A percentile compares a stretch with the other conserved stretches of the same genome.
These are phyloP conservation scores for Xiphydria camelus DNA, from an alignment of 2,888 invertebrate species.

Conservation along the genomic window DNA sequence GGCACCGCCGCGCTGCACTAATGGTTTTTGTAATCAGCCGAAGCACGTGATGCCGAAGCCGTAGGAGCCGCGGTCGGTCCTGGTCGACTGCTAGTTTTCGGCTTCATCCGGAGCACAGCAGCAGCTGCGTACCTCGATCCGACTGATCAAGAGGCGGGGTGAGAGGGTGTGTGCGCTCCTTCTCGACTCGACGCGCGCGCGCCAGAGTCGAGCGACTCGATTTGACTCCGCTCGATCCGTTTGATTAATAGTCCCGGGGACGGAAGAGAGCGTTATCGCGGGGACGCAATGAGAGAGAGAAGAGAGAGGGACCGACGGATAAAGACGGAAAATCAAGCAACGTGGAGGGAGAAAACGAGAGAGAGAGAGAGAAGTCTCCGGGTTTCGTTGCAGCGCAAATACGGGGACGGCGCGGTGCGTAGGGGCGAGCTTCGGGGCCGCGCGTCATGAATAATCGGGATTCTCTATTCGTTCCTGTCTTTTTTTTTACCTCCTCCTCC, in stretches of 20 bases:
- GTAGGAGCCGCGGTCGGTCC: no score
- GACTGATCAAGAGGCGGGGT: no score
- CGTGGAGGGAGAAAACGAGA: slow-evolving; percentile 4
- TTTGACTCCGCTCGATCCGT: slow-evolving; percentile 27
- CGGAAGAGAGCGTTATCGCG: slow-evolving; percentile 38
- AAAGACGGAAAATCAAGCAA: no score
- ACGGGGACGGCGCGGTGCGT: slow-evolving; percentile 18
- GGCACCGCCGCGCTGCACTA: background rate
- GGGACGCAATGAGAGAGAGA: slow-evolving; percentile 18
- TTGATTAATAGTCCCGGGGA: slow-evolving; percentile 38
- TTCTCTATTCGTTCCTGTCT: slow-evolving; percentile 18
- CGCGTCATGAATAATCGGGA: slow-evolving; percentile 48
- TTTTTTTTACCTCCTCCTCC: slow-evolving; percentile 13
- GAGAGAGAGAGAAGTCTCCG: slow-evolving; percentile 21
- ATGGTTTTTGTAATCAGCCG: slow-evolving; percentile 1
- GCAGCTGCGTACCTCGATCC: slow-evolving; percentile 1
- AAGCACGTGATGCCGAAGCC: no score
- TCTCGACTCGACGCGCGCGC: background rate
- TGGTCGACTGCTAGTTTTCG: no score
- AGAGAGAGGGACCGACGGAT: no score
- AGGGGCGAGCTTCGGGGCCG: background rate
- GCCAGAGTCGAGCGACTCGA: background rate
- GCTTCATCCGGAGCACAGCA: background rate
- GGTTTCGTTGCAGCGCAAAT: slow-evolving; percentile 30
- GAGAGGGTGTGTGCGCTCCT: no score